Evolutionary conservation across 2,113 vertebrate species (phyloP).

Genomic region (Pangasianodon hypophthalmus): DNA sequence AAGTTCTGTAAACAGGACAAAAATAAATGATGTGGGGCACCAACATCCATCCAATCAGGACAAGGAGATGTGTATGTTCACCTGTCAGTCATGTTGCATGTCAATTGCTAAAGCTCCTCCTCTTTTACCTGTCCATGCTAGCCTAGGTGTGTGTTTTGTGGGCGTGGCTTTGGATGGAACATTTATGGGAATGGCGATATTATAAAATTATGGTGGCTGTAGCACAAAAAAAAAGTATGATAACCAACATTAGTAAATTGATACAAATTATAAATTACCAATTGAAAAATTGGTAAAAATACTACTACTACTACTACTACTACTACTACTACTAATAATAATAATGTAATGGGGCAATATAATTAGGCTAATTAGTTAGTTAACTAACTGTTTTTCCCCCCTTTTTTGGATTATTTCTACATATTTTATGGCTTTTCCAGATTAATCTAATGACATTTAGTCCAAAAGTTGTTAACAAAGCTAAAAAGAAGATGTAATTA

Average conservation of each 20-base stretch:
- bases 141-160: neutral
- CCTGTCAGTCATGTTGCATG: neutral
- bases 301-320: no score
- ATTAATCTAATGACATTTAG: neutral
- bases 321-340: neutral
- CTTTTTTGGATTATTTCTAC: no score
- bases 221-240: neutral
- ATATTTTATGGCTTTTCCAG: neutral
- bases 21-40: neutral
- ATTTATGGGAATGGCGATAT: neutral
- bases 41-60: neutral
- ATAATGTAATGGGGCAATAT: neutral
- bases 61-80: neutral
- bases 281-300: neutral
- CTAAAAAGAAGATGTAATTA: neutral
- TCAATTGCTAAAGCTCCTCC: neutral
- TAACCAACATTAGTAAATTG: neutral
- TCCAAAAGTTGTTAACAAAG: neutral
- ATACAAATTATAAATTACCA: neutral
- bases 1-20: neutral
- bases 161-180: neutral
- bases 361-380: neutral
- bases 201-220: neutral
- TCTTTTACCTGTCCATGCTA: neutral
- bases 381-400: neutral